Evolutionary conservation across 1,140 invertebrate species (phyloP), one percentile per base, ranked within the genome.

Genomic region (Pogonomyrmex californicus): DNA sequence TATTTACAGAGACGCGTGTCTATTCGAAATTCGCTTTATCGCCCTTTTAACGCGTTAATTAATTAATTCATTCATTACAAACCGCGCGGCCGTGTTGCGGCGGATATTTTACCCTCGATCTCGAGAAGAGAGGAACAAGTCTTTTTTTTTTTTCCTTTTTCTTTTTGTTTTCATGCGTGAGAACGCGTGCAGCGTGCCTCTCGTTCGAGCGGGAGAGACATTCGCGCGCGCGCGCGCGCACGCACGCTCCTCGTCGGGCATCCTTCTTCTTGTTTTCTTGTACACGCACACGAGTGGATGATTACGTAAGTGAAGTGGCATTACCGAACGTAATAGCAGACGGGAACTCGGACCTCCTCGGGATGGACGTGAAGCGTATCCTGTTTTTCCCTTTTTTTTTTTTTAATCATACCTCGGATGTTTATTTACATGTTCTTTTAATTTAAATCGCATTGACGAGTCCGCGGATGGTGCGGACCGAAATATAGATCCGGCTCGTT

Each of bases 1-100:
- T 93, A 93, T 94, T 88, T 94, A 94, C 93, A 94, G 73, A 23
- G 87, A 92, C 75, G 76, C 60, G 66, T 90, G 88, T 90, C 77
- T 85, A 73, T 89, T 91, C 89, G 90, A 90, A 91, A 87, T 92
- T 60, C 86, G 77, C 73, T 51, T 83, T 75, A 83, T 49, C 66
- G 36, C n/a, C 49, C n/a, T 65, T 41, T 38, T 66, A 73, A 79
- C 9, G 33, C 68, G 33, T 86, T 83, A 76, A 58, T 81, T 66
- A 23, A 47, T 86, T 65, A 33, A 3, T 78, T 82, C 41, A 51
- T 86, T 68, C 79, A 83, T 73, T 87, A 70, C n/a, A 63, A 51
- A 23, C n/a, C 49, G 56, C 79, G 56, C 41, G 54, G 65, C 51
- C 41, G 30, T 68, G 38, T n/a, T 70, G 60, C 56, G 73, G 76